A percentile compares a stretch with the other conserved stretches of the same genome.
Conservation (phyloP, 2,113 vertebrate species). For the Nipponia nippon region DNA sequence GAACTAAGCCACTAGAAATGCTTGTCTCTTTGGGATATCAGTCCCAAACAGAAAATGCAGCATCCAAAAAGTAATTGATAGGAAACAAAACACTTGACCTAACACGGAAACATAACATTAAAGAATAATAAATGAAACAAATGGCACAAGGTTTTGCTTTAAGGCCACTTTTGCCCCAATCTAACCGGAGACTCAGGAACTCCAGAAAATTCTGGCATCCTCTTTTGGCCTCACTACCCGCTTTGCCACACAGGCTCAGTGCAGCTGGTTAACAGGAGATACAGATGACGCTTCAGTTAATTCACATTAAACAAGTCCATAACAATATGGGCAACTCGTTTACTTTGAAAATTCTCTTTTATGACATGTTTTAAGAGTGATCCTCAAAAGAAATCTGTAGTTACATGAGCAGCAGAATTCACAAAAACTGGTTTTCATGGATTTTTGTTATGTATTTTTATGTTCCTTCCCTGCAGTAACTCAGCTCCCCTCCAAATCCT, state of each 20-base stretch:
- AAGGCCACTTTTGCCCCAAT: background rate
- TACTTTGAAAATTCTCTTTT: background rate
- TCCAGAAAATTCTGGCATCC: background rate
- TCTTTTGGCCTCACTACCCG: background rate
- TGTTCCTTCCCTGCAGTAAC: background rate
- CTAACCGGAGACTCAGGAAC: background rate
- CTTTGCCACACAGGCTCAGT: background rate
- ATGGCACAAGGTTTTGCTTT: background rate
- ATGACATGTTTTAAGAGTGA: background rate
- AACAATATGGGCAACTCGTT: background rate
- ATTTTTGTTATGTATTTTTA: background rate
- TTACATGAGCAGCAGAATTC: background rate
- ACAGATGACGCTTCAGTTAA: background rate
- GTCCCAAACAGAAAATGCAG: background rate
- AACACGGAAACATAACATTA: background rate
- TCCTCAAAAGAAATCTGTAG: background rate
- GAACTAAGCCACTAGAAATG: background rate
- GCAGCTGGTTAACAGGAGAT: background rate
- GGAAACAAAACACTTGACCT: background rate
- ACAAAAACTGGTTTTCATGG: background rate
- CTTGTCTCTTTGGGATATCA: background rate
- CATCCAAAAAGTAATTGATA: background rate
- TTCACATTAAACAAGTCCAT: background rate
- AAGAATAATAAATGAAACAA: background rate
- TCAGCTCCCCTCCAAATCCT: background rate